These are phyloP conservation scores for Chondrosia reniformis DNA, from an alignment of 37 sponge, comb jelly and placozoan genomes.

Conservation along the genomic window DNA sequence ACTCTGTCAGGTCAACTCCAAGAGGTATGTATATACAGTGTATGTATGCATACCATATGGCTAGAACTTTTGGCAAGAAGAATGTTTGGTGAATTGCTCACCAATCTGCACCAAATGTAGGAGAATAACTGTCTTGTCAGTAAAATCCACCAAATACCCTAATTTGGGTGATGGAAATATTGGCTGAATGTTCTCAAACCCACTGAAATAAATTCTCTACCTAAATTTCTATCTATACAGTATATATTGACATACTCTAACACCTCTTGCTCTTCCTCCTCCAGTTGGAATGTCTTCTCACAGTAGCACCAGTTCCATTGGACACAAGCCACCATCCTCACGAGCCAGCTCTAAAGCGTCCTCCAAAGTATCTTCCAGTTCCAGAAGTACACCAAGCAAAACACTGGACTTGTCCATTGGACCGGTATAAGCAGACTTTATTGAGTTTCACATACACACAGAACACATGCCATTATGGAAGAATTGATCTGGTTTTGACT, in stretches of 20 bases:
- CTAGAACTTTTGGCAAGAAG: too few species aligned
- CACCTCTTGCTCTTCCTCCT: background rate
- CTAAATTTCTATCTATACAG: slow-evolving; percentile 27
- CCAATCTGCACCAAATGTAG: too few species aligned
- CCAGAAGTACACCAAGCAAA: slow-evolving; percentile 18
- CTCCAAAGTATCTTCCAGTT: slow-evolving; percentile 48
- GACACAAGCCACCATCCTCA: background rate
- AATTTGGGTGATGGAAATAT: too few species aligned
- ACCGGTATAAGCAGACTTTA: background rate
- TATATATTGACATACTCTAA: background rate
- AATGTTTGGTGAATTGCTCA: too few species aligned
- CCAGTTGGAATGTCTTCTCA: slow-evolving; percentile 30
- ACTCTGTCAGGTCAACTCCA: background rate
- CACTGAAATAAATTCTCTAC: too few species aligned
- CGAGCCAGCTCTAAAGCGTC: slow-evolving; percentile 30
- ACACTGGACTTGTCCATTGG: slow-evolving; percentile 56
- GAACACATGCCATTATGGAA: too few species aligned
- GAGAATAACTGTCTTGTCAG: too few species aligned
- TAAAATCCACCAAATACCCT: too few species aligned
- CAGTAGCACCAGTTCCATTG: slow-evolving; percentile 35
- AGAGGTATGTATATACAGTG: background rate
- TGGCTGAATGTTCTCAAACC: too few species aligned
- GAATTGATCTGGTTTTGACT: too few species aligned
- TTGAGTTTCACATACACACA: background rate
- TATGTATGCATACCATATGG: background rate